A percentile compares a stretch with the other conserved stretches of the same genome.
These are phyloP conservation scores for Cydia splendana DNA, from an alignment of 1,140 invertebrate species.

Conservation along the genomic window DNA sequence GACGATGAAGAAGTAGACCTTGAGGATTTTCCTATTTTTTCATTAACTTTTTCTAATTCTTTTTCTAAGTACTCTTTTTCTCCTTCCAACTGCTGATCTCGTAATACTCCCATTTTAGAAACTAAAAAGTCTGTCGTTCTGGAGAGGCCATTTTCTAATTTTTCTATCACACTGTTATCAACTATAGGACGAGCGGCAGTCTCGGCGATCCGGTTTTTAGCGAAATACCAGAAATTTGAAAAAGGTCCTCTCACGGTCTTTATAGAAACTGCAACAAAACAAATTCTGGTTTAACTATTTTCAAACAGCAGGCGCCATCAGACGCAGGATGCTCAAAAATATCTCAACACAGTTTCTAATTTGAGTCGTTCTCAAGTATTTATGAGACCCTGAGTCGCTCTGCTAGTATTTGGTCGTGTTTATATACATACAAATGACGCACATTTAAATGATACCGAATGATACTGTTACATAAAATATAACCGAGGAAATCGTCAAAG, in stretches of 20 bases:
- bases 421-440: too few relatives aligned
- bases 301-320: neutral
- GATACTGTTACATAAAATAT: neutral
- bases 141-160: slow-evolving; percentile 49
- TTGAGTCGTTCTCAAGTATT: neutral
- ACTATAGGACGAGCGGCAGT: slow-evolving; percentile 57
- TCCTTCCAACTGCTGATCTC: slow-evolving; percentile 51
- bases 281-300: slow-evolving; percentile 39
- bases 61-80: slow-evolving; percentile 62
- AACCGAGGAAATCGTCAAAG: neutral
- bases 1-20: neutral
- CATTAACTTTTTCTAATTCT: slow-evolving; percentile 58
- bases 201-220: slow-evolving; percentile 50
- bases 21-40: slow-evolving; percentile 41
- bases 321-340: neutral
- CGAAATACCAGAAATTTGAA: slow-evolving; percentile 51
- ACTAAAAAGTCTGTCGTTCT: slow-evolving; percentile 38
- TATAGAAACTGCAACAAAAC: slow-evolving; percentile 70
- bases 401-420: too few relatives aligned
- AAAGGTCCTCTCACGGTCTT: slow-evolving; percentile 57
- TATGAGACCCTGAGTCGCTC: neutral
- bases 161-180: slow-evolving; percentile 52
- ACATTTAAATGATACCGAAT: too few relatives aligned
- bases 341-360: neutral
- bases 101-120: slow-evolving; percentile 46